These are phyloP conservation scores for Mayetiola destructor DNA, from an alignment of 2,888 invertebrate species.

Conservation along the genomic window DNA sequence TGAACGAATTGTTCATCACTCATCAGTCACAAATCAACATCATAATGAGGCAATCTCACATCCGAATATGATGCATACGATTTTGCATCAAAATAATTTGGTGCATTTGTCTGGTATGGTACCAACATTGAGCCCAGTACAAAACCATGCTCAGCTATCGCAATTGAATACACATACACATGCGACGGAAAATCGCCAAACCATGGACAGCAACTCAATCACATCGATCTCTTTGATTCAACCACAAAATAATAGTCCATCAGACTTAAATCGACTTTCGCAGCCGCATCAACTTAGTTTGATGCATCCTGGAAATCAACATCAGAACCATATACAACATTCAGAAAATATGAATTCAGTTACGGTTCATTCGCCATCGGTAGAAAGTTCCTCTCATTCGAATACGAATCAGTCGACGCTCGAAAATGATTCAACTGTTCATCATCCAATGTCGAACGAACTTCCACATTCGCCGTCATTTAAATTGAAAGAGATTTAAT, in stretches of 20 bases:
- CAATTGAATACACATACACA: constrained; percentile 19
- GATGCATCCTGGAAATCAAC: constrained; percentile 11
- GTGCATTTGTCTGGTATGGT: constrained; percentile 28
- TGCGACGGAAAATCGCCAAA: constrained; percentile 22
- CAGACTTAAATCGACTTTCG: constrained; percentile 17
- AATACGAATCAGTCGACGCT: constrained; percentile 8
- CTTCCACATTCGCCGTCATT: constrained; percentile 31
- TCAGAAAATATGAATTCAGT: neutral
- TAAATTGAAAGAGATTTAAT: constrained; percentile 27
- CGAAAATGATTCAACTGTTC: constrained; percentile 23
- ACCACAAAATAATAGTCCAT: constrained; percentile 25
- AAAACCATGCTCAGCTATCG: constrained; percentile 14
- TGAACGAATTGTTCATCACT: constrained; percentile 17
- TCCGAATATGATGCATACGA: constrained; percentile 32
- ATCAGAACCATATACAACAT: constrained; percentile 7
- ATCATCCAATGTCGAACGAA: constrained; percentile 32
- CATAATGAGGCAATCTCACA: constrained; percentile 17
- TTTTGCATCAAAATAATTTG: constrained; percentile 24
- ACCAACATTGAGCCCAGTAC: constrained; percentile 22
- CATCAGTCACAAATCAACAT: constrained; percentile 21
- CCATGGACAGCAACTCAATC: constrained; percentile 25
- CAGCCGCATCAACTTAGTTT: neutral
- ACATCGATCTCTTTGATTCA: too few species aligned
- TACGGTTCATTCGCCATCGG: neutral
- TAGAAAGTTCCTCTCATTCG: neutral